Evolutionary conservation across 2,113 vertebrate species (phyloP).

Genomic region (Chaetorhynchus papuensis): DNA sequence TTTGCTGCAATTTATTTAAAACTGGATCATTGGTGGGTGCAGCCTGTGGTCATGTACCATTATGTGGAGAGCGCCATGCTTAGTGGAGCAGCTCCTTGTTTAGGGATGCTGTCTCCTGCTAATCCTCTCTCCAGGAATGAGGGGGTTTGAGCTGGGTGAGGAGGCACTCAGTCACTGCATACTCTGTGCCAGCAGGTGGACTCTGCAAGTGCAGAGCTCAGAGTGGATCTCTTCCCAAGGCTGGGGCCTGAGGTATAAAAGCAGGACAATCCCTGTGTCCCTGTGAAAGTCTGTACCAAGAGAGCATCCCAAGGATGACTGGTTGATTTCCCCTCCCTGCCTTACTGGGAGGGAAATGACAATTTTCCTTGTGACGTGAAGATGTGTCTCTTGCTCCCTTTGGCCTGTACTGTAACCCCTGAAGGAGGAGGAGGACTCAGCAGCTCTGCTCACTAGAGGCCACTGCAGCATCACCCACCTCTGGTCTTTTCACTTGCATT

Average conservation of each 20-base stretch:
- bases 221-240: not conserved
- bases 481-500: not conserved
- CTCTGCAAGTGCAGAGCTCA: not conserved
- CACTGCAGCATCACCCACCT: not conserved
- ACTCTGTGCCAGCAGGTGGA: not conserved
- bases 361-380: not conserved
- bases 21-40: not conserved
- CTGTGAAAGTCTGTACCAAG: not conserved
- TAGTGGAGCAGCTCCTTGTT: not conserved
- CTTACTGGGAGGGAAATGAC: not conserved
- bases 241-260: not conserved
- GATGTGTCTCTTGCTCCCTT: not conserved
- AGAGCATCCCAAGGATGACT: not conserved
- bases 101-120: not conserved
- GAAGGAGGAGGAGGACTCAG: not conserved
- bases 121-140: not conserved
- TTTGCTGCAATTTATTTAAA: not conserved
- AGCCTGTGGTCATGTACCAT: not conserved
- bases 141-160: not conserved
- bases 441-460: not conserved
- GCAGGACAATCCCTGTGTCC: not conserved
- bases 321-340: not conserved
- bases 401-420: not conserved
- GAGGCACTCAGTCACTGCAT: not conserved
- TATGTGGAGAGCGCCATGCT: rapidly evolving